Conservation (phyloP, 2,797 vertebrate species). For the Microctenopoma lineatum region DNA sequence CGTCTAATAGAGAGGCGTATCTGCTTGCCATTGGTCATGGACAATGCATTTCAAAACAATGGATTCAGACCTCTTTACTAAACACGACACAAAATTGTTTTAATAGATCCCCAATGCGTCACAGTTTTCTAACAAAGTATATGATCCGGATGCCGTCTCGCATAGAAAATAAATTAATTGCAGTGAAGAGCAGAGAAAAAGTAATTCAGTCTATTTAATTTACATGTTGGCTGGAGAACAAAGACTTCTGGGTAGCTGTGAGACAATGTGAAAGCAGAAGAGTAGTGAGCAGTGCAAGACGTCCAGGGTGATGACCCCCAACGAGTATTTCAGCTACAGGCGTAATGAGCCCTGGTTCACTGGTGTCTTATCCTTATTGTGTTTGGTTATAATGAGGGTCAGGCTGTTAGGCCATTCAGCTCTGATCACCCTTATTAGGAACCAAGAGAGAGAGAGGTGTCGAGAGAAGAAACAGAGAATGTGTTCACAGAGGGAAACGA, state of each 20-base stretch:
- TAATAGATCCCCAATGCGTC: too few relatives aligned
- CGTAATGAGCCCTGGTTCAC: slow-evolving; percentile 75
- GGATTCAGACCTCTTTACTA: neutral
- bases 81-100: slow-evolving; percentile 7
- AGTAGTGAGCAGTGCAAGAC: slow-evolving; percentile 48
- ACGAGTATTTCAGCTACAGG: slow-evolving; percentile 57
- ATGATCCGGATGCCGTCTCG: neutral
- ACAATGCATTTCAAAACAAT: neutral
- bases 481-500: slow-evolving; percentile 17
- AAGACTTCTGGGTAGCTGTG: slow-evolving; percentile 42
- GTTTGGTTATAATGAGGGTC: slow-evolving; percentile 78
- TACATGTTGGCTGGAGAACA: slow-evolving; percentile 48
- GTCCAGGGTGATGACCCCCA: slow-evolving; percentile 63
- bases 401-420: slow-evolving; percentile 70
- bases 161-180: neutral
- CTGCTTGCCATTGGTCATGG: slow-evolving; percentile 11
- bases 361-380: slow-evolving; percentile 72
- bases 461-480: slow-evolving; percentile 19
- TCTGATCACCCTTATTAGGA: slow-evolving; percentile 79
- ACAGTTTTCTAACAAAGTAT: neutral
- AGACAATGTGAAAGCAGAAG: slow-evolving; percentile 52
- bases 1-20: slow-evolving; percentile 11
- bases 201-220: slow-evolving; percentile 41
- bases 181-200: slow-evolving; percentile 8
- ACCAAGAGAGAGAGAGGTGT: slow-evolving; percentile 51